phyloP scores from a whole-genome alignment of 2,113 vertebrate species.

The Phrynocephalus versicolor region DNA sequence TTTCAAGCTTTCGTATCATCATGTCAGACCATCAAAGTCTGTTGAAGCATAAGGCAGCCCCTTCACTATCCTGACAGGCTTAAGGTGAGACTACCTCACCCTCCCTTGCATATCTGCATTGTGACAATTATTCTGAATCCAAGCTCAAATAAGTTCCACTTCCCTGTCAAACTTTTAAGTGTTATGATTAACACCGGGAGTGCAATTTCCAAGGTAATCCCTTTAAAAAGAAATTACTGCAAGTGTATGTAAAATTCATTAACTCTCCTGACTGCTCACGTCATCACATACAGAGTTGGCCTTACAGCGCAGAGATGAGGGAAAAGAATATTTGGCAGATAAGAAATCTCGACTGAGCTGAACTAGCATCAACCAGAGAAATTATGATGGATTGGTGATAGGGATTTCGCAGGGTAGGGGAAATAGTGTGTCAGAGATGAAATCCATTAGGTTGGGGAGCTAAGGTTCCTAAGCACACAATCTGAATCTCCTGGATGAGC shows the following conservation, averaged over 20 bases:
- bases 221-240: conserved; percentile 55
- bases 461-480: conserved; percentile 50
- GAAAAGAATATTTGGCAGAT: conserved; percentile 46
- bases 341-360: conserved; percentile 56
- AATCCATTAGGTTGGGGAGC: conserved; percentile 60
- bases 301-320: conserved; percentile 39
- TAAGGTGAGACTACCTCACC: conserved; percentile 45
- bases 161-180: conserved; percentile 58
- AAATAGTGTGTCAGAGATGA: conserved; percentile 67
- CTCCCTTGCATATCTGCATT: conserved; percentile 57
- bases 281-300: conserved; percentile 43
- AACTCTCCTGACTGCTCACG: conserved; percentile 58
- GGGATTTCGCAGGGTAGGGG: conserved; percentile 42
- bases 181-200: conserved; percentile 73
- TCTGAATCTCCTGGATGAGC: conserved; percentile 28
- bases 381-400: conserved; percentile 68
- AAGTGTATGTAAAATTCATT: conserved; percentile 69
- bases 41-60: background rate
- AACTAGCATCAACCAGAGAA: conserved; percentile 62
- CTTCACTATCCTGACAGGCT: conserved; percentile 65
- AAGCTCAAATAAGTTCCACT: conserved; percentile 58
- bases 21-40: conserved; percentile 66
- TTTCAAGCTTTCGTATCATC: background rate
- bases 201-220: conserved; percentile 63
- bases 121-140: conserved; percentile 60